Base-by-base conservation (phyloP, 1,140 invertebrate species). In the Muscidifurax raptorellus region DNA sequence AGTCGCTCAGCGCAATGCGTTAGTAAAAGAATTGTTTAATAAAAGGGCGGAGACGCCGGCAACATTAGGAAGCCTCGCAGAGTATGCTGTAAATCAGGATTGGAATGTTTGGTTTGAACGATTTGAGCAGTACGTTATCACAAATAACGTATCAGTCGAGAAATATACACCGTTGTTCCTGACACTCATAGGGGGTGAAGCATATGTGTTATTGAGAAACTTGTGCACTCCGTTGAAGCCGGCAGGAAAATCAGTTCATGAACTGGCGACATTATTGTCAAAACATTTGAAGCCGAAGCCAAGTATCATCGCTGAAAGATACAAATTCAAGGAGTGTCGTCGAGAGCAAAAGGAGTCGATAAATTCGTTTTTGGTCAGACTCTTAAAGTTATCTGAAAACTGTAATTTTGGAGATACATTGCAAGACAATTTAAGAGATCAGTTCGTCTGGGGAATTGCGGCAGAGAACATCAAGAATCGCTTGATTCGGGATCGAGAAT, bases 281-380 rank as follows among this genome's bases (percentile, higher is more conserved):
- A 64, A 88, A 1, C 88, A 91, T 77, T 80, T 91, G 64, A 80
- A 91, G 71, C 91, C 90, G 2, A 81, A 83, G 25, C 85, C 88
- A 1, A 91, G 88, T 12, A 84, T 88, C 12, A 89, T 90, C 40
- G 86, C 89, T 47, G 82, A 18, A 52, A 77, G 36, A 6, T 36
- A 2, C 25, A 27, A 47, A n/a, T n/a, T n/a, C n/a, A n/a, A n/a
- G n/a, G n/a, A n/a, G n/a, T n/a, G n/a, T n/a, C n/a, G n/a, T n/a
- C 84, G 86, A 85, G 18, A 25, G 0, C 66, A 28, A 0, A 79
- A 59, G 7, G 80, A 87, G n/a, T 32, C 59, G 10, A 76, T 86
- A 2, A 64, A 28, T 7, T 28, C 77, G 27, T 86, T 59, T 71
- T 71, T 72, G 9, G 86, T 84, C 4, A 64, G 47, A 28, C 69